A percentile compares a stretch with the other conserved stretches of the same genome.
These are phyloP conservation scores for Cherax quadricarinatus DNA, from an alignment of 1,140 invertebrate genomes.

Conservation along the genomic window DNA sequence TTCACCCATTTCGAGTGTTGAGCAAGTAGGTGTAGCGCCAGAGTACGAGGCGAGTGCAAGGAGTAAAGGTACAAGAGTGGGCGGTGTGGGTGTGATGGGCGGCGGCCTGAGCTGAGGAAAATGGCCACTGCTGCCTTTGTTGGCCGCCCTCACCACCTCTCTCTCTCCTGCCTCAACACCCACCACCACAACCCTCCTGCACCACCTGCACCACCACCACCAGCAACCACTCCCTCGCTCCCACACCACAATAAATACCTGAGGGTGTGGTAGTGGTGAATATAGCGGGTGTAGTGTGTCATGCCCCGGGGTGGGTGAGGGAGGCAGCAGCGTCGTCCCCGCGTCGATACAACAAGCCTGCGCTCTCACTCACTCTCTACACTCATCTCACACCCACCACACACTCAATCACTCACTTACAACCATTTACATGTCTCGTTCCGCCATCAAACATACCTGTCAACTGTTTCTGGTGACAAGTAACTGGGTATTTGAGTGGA, in stretches of 20 bases:
- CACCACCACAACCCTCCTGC: neutral
- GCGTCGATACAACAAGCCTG: neutral
- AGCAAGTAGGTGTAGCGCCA: no score
- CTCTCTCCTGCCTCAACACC: neutral
- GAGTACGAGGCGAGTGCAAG: no score
- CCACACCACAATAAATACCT: neutral
- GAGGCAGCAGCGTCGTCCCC: slow-evolving; percentile 7
- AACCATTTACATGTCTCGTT: neutral
- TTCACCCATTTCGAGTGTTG: no score
- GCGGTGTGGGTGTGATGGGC: neutral
- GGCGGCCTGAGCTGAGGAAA: neutral
- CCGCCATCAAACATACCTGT: neutral
- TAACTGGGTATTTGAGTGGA: no score
- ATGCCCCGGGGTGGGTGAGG: neutral
- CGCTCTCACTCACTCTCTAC: neutral
- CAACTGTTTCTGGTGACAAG: neutral
- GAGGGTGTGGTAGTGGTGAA: neutral
- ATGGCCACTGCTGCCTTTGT: slow-evolving; percentile 4
- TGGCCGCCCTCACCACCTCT: neutral
- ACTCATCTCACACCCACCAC: neutral
- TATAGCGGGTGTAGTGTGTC: neutral
- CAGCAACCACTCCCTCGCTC: no score
- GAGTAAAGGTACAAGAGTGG: no score
- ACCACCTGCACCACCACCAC: neutral
- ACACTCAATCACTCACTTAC: neutral